phyloP scores from a whole-genome alignment of 2,888 invertebrate genomes.

The Drosophila peninsularis region DNA sequence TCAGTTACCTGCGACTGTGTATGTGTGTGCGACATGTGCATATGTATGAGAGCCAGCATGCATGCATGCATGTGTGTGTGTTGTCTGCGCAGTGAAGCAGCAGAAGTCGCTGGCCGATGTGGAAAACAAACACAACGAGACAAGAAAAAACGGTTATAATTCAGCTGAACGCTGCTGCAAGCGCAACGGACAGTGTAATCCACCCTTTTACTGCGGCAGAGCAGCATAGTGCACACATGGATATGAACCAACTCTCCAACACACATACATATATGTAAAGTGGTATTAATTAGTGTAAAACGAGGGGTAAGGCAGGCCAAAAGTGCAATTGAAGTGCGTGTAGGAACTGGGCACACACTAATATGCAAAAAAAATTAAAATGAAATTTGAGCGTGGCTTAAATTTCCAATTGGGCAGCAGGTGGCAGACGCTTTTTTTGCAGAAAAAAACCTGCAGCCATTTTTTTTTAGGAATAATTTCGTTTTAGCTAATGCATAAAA shows the following conservation, averaged over 20 bases:
- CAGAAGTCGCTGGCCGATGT: constrained; percentile 72
- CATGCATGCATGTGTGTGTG: constrained; percentile 25
- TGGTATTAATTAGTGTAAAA: constrained; percentile 70
- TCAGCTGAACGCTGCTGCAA: constrained; percentile 37
- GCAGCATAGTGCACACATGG: constrained; percentile 8
- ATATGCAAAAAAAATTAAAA: constrained; percentile 35
- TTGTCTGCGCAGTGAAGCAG: constrained; percentile 72
- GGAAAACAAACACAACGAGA: constrained; percentile 64
- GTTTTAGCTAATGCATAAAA: not conserved
- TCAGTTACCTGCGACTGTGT: constrained; percentile 56
- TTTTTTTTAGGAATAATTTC: not conserved
- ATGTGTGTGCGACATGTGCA: constrained; percentile 1
- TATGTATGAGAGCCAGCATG: constrained; percentile 2
- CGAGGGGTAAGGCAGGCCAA: constrained; percentile 52
- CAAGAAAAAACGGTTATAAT: constrained; percentile 63
- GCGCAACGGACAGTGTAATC: constrained; percentile 61
- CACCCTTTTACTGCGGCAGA: constrained; percentile 61
- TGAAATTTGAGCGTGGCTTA: constrained; percentile 58
- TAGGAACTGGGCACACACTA: constrained; percentile 35
- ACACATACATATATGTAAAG: constrained; percentile 39
- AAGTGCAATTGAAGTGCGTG: constrained; percentile 65
- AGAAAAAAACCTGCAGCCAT: constrained; percentile 24
- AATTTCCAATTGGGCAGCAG: constrained; percentile 70
- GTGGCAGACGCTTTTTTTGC: constrained; percentile 47
- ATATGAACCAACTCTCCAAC: not conserved